Evolutionary conservation across 2,888 invertebrate genomes (phyloP).

Genomic region (Acholoe squamosa): DNA sequence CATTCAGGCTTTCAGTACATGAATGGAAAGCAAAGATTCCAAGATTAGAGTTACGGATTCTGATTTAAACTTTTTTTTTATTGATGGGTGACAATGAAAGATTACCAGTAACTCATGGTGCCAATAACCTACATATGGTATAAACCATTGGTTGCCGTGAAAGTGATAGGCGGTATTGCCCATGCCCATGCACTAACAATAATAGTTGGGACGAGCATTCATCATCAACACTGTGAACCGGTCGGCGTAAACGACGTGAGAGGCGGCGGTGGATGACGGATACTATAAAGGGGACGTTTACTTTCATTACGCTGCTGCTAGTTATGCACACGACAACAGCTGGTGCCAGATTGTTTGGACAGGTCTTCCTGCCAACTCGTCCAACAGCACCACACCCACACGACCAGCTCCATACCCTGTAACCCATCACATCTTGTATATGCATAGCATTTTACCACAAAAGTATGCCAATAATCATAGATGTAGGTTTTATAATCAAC

Average conservation of each 20-base stretch:
- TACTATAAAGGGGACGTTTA: not conserved
- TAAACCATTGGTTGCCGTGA: not conserved
- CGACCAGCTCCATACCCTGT: too few relatives aligned
- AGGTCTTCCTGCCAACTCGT: not conserved
- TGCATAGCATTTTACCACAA: too few relatives aligned
- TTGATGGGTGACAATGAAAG: too few relatives aligned
- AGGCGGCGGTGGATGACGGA: not conserved
- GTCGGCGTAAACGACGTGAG: not conserved
- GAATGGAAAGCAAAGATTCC: too few relatives aligned
- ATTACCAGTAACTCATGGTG: too few relatives aligned
- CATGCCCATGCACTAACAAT: not conserved
- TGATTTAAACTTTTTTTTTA: too few relatives aligned
- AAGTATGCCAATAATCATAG: too few relatives aligned
- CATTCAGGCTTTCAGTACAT: too few relatives aligned
- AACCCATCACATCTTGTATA: too few relatives aligned
- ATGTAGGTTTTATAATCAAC: too few relatives aligned
- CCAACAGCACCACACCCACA: not conserved
- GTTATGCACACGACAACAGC: slow-evolving; percentile 4
- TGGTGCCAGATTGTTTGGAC: not conserved
- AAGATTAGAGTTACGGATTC: too few relatives aligned
- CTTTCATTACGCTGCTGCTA: slow-evolving; percentile 29
- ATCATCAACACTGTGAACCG: not conserved
- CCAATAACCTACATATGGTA: too few relatives aligned
- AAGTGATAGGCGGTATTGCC: not conserved
- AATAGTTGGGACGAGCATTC: not conserved